Evolutionary conservation across 2,888 invertebrate genomes (phyloP).

Genomic region (Ametastegia equiseti): DNA sequence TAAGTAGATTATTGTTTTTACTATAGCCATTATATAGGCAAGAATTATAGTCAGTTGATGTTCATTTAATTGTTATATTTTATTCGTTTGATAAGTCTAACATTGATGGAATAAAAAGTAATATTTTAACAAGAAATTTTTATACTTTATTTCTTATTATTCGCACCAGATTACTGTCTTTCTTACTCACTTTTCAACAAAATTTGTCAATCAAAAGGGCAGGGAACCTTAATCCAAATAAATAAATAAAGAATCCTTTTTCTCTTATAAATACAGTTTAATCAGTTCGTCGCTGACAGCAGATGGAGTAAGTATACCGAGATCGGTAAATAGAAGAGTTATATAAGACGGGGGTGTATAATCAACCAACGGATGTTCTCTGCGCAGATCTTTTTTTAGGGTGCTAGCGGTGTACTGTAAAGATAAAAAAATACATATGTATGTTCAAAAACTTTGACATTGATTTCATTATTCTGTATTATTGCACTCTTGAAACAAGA

Average conservation of each 20-base stretch:
- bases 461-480: neutral
- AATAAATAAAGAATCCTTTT: neutral
- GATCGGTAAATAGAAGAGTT: slow-evolving; percentile 94
- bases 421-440: slow-evolving; percentile 52
- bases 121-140: slow-evolving; percentile 38
- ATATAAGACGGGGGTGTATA: slow-evolving; percentile 98
- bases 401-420: slow-evolving; percentile 79
- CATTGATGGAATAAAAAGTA: slow-evolving; percentile 36
- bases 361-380: slow-evolving; percentile 93
- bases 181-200: neutral
- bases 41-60: slow-evolving; percentile 38
- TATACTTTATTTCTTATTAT: neutral
- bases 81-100: slow-evolving; percentile 39
- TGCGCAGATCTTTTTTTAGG: slow-evolving; percentile 76
- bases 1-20: slow-evolving; percentile 39
- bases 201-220: neutral
- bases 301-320: slow-evolving; percentile 96
- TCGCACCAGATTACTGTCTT: neutral
- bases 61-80: slow-evolving; percentile 42
- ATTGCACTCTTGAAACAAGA: neutral
- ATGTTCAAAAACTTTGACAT: neutral
- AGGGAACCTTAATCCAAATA: neutral
- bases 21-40: slow-evolving; percentile 39
- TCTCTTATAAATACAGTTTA: slow-evolving; percentile 91
- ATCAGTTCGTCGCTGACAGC: slow-evolving; percentile 99